phyloP scores from a whole-genome alignment of 1,140 invertebrate genomes.

The Cydia strobilella region DNA sequence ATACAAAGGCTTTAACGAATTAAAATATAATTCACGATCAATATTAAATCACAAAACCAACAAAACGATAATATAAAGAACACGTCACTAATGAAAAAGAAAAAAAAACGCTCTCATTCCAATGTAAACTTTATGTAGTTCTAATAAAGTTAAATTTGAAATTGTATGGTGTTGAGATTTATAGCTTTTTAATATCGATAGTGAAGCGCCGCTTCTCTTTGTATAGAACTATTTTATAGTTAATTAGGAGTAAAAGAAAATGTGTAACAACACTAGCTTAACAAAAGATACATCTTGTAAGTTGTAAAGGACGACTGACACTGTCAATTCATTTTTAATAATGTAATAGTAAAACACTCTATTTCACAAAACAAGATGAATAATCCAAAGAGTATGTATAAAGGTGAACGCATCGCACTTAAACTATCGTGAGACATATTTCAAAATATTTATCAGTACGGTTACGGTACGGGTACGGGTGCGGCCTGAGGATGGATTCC shows the following conservation, averaged over 20 bases:
- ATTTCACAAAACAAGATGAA: too few relatives aligned
- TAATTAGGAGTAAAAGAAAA: conserved; percentile 43
- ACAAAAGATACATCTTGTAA: conserved; percentile 33
- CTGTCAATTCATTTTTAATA: not conserved
- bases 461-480: too few relatives aligned
- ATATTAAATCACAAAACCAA: conserved; percentile 19
- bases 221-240: conserved; percentile 35
- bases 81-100: not conserved
- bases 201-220: conserved; percentile 12
- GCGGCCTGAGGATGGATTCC: too few relatives aligned
- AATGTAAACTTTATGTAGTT: not conserved
- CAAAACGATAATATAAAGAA: conserved; percentile 25
- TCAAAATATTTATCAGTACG: too few relatives aligned
- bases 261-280: conserved; percentile 43
- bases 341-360: too few relatives aligned
- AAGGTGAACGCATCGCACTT: too few relatives aligned
- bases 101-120: not conserved
- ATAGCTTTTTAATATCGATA: not conserved
- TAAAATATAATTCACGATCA: not conserved
- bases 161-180: not conserved
- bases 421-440: too few relatives aligned
- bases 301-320: not conserved
- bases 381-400: too few relatives aligned
- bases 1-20: not conserved
- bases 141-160: not conserved